Base-by-base conservation (phyloP, 2,888 invertebrate species). In the Chydorus sphaericus region DNA sequence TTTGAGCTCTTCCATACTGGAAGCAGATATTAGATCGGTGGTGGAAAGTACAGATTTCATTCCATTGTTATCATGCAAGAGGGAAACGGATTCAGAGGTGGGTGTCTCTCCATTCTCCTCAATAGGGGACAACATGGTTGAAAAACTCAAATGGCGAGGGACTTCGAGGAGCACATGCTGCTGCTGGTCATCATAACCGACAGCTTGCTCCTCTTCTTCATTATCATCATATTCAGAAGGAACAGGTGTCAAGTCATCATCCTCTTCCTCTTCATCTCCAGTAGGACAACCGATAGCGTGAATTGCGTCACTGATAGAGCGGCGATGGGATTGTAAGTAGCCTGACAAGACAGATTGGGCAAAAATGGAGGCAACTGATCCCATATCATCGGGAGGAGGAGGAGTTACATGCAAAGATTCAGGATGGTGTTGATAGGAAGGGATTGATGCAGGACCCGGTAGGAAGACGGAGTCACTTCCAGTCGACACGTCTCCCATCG, bases 1-100 rank as follows among this genome's bases (percentile, higher is more conserved):
- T 62, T 78, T 77, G 36, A 79, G 66, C 60, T 79, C 78, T 62
- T 79, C 78, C 61, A 77, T 76, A 63, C 77, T 78, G 59, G 78
- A 77, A 4, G 76, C 76, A 1, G 75, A 55, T 23, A 55, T 28
- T 11, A 36, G 33, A 16, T 31, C 49, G 18, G 55, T 23, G 14
- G 33, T 26, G 33, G 30, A 26, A 7, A n/a, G n/a, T n/a, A n/a
- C n/a, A n/a, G 33, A 31, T 18, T 26, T 48, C 36, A 4, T 30
- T 18, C 20, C 16, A 14, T 20, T 52, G 31, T 31, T 20, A 31
- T n/a, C n/a, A n/a, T n/a, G n/a, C n/a, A n/a, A n/a, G n/a, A n/a
- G n/a, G n/a, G n/a, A n/a, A n/a, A n/a, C 33, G 3, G 23, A 16
- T 33, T 57, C 57, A 1, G 57, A 57, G 26, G 57, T 57, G 8